These are phyloP conservation scores for Morone chrysops DNA, from an alignment of 2,113 vertebrate species.

Conservation along the genomic window DNA sequence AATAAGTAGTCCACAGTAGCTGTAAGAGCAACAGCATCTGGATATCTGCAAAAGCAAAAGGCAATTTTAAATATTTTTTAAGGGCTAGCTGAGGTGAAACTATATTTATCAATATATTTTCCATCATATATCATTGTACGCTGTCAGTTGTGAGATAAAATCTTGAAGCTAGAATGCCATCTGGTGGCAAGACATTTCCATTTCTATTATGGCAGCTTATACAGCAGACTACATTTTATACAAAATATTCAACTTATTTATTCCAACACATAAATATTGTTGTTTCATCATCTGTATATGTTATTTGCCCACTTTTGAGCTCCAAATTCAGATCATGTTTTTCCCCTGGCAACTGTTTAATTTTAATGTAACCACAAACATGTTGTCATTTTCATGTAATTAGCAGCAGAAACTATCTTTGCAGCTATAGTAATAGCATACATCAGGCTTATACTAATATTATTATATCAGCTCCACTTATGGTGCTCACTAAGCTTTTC, in stretches of 20 bases:
- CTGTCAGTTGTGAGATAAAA: constrained; percentile 8
- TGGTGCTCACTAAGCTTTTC: constrained; percentile 53
- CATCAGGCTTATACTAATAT: constrained; percentile 67
- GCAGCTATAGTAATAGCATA: constrained; percentile 31
- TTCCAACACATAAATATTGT: not conserved
- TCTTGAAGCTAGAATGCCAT: constrained; percentile 58
- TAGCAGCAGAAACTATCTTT: constrained; percentile 43
- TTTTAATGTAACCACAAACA: constrained; percentile 29
- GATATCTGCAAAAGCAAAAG: not conserved
- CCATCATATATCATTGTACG: not conserved
- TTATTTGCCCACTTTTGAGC: not conserved
- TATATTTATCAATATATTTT: not conserved
- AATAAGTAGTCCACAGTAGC: not conserved
- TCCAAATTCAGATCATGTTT: not conserved
- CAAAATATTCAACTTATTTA: not conserved
- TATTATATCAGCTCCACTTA: constrained; percentile 62
- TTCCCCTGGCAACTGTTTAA: not conserved
- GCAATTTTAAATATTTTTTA: not conserved
- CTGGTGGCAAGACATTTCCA: constrained; percentile 65
- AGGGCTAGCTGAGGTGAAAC: not conserved
- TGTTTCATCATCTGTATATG: not conserved
- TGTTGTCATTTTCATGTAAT: constrained; percentile 48
- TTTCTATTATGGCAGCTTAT: not conserved
- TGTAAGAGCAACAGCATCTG: not conserved
- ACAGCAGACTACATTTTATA: not conserved